Evolutionary conservation across 2,797 vertebrate species (phyloP).

Genomic region (Notolabrus celidotus): DNA sequence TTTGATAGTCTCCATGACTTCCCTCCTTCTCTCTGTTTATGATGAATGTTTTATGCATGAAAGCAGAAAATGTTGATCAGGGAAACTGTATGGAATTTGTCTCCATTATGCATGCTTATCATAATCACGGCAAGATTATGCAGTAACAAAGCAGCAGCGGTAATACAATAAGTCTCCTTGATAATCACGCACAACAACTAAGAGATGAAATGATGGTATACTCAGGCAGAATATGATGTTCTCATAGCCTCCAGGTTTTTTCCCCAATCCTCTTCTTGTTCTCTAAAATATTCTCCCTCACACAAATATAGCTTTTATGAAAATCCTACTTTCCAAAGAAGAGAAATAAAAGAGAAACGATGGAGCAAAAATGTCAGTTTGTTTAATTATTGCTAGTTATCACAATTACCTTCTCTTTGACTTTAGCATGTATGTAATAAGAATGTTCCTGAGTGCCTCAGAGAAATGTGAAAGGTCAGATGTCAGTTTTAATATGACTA

Average conservation of each 20-base stretch:
- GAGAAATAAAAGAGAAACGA: constrained; percentile 56
- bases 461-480: constrained; percentile 89
- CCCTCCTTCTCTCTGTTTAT: constrained; percentile 61
- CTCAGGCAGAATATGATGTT: constrained; percentile 43
- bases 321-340: constrained; percentile 28
- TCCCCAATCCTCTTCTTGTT: constrained; percentile 16
- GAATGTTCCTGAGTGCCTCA: constrained; percentile 79
- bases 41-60: constrained; percentile 78
- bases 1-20: constrained; percentile 67
- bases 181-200: constrained; percentile 56
- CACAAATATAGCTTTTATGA: constrained; percentile 29
- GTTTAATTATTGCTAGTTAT: constrained; percentile 89
- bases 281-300: constrained; percentile 33
- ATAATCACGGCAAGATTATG: constrained; percentile 79
- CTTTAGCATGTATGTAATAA: constrained; percentile 87
- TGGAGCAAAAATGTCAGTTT: constrained; percentile 80
- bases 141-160: constrained; percentile 71
- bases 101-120: constrained; percentile 80
- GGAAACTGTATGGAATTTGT: constrained; percentile 78
- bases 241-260: constrained; percentile 30
- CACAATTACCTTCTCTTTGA: constrained; percentile 88
- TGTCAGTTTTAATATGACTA: constrained; percentile 90
- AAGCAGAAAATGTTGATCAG: constrained; percentile 76
- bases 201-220: constrained; percentile 53
- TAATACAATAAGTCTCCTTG: constrained; percentile 71